phyloP scores from a whole-genome alignment of 2,113 vertebrate species.

The Heteronetta atricapilla region DNA sequence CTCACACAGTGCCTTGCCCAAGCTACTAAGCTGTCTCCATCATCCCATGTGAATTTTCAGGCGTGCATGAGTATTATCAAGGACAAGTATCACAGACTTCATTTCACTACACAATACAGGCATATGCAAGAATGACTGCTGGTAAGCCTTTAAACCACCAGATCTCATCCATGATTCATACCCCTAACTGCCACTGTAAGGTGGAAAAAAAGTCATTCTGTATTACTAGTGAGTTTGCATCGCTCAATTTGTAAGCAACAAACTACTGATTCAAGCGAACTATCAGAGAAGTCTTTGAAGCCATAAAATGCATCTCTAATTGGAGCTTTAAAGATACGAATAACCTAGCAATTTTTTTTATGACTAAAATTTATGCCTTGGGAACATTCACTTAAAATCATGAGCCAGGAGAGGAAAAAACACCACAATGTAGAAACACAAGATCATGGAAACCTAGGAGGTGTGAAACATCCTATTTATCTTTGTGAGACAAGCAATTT shows the following conservation, averaged over 20 bases:
- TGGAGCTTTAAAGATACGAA: not conserved
- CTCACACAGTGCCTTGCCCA: not conserved
- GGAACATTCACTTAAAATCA: not conserved
- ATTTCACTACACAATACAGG: not conserved
- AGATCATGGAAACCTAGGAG: not conserved
- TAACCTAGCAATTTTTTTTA: not conserved
- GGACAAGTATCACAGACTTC: not conserved
- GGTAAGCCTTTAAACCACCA: not conserved
- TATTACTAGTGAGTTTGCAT: not conserved
- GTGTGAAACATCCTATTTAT: not conserved
- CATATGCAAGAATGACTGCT: not conserved
- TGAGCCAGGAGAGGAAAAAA: not conserved
- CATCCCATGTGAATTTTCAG: not conserved
- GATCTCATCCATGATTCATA: not conserved
- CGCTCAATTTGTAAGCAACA: not conserved
- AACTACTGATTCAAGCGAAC: not conserved
- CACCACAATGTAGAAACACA: not conserved
- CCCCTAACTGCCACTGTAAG: not conserved
- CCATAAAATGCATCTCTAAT: not conserved
- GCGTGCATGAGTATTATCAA: not conserved
- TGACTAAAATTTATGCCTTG: not conserved
- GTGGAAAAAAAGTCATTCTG: not conserved
- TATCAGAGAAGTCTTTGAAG: constrained; percentile 11
- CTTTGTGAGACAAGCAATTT: not conserved
- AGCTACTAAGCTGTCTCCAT: not conserved